Percentiles rank a stretch among this genome's conserved stretches.
phyloP scores from a whole-genome alignment of 2,888 invertebrate species.

The Ptilodon capucinus region DNA sequence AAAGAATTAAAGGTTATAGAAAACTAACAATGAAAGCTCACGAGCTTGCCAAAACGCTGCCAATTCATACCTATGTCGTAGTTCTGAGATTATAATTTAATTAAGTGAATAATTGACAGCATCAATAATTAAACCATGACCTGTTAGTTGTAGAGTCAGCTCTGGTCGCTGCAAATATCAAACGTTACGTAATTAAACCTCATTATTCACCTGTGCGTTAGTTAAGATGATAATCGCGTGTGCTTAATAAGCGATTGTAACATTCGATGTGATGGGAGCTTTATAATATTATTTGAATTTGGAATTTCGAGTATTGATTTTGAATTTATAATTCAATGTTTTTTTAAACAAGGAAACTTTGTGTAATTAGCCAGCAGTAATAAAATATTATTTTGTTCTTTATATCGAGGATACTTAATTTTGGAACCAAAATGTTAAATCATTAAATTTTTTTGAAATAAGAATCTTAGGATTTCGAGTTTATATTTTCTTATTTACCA shows the following conservation, averaged over 20 bases:
- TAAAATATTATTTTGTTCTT: too few species aligned
- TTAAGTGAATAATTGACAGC: conserved; percentile 56
- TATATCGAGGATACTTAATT: too few species aligned
- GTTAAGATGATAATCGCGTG: background rate
- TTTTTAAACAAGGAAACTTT: background rate
- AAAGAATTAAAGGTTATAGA: conserved; percentile 16
- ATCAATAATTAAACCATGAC: conserved; percentile 46
- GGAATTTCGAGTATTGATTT: background rate
- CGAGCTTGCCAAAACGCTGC: background rate
- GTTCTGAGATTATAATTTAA: conserved; percentile 46
- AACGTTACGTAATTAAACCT: background rate
- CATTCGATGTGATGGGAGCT: background rate
- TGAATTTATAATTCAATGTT: background rate
- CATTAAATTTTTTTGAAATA: too few species aligned
- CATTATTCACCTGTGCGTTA: conserved; percentile 1
- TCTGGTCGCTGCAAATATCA: conserved; percentile 12
- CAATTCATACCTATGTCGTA: conserved; percentile 30
- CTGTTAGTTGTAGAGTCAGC: conserved; percentile 30
- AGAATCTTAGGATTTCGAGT: too few species aligned
- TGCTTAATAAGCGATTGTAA: conserved; percentile 1
- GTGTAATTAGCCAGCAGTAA: too few species aligned
- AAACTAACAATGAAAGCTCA: conserved; percentile 9
- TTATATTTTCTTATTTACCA: too few species aligned
- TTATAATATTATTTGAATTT: background rate
- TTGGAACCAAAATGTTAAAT: too few species aligned